These are phyloP conservation scores for Zingel zingel DNA, from an alignment of 2,113 vertebrate genomes.

Conservation along the genomic window DNA sequence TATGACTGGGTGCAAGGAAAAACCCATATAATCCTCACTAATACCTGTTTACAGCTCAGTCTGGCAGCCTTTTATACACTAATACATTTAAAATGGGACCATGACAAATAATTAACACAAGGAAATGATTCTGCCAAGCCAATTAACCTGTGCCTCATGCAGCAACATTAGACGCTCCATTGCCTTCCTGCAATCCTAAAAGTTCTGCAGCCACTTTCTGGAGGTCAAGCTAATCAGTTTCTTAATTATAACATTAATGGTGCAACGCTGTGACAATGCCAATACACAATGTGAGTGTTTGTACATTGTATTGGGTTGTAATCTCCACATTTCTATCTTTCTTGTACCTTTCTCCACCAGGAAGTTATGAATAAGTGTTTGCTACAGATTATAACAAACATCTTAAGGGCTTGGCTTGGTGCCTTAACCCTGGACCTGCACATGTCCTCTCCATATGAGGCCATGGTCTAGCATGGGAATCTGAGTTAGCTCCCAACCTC, in stretches of 20 bases:
- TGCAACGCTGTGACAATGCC: conserved; percentile 21
- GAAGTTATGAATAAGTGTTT: background rate
- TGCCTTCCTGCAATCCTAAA: conserved; percentile 45
- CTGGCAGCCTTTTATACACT: conserved; percentile 58
- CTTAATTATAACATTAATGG: conserved; percentile 57
- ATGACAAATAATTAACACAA: conserved; percentile 72
- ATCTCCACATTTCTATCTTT: conserved; percentile 23
- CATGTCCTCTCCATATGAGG: conserved; percentile 1
- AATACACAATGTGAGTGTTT: conserved; percentile 24
- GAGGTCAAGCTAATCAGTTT: conserved; percentile 63
- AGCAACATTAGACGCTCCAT: conserved; percentile 51
- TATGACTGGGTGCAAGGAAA: conserved; percentile 53
- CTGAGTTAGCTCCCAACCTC: background rate
- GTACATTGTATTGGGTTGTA: conserved; percentile 17
- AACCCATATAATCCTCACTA: conserved; percentile 64
- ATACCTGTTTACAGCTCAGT: conserved; percentile 66
- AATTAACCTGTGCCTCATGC: conserved; percentile 69
- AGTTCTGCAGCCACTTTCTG: conserved; percentile 49
- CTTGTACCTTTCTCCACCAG: conserved; percentile 20
- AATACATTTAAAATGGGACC: conserved; percentile 67
- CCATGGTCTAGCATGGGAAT: background rate
- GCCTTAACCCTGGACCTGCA: background rate
- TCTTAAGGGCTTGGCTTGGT: conserved; percentile 11
- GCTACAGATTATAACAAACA: conserved; percentile 28
- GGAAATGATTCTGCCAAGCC: conserved; percentile 64